Base-by-base conservation (phyloP, 2,888 invertebrate genomes). In the Ommatoiulus sabulosus region DNA sequence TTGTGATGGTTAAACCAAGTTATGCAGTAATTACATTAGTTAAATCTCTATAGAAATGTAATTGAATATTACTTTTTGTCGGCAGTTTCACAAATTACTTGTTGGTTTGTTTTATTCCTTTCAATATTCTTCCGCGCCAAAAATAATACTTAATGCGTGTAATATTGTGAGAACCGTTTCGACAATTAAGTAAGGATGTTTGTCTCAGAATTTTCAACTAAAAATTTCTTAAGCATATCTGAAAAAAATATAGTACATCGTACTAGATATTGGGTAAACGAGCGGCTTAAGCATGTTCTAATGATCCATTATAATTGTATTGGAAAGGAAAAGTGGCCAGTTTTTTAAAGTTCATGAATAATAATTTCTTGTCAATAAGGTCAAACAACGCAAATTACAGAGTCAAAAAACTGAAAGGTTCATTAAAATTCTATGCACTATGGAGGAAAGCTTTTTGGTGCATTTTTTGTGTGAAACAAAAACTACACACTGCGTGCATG, bases 321-420 rank as follows among this genome's bases (percentile, higher is more conserved):
- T 15, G 80, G 35, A 80, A 80, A 80, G 5, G 80, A 80, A 80
- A 80, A 80, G 35, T 80, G 35, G 80, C 15, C 80, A 80, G 80
- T 80, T 80, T 80, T n/a, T 12, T 20, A 20, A 63, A 20, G 52
- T 17, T 52, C 52, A 52, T 52, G 52, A 52, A 63, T 20, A 63
- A 20, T 24, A 80, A 80, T 80, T 80, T 80, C 35, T 80, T 35
- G 80, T 80, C 80, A 80, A 80, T 80, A 35, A 80, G 80, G 80
- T 80, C 80, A 80, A 80, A 80, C 80, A 80, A 35, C 12, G 24
- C 10, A 35, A 80, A 35, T 80, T 35, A 80, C 35, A 15, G 24
- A 24, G 80, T 80, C 10, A 12, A 80, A 35, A 80, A 35, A 15
- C 35, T 35, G 7, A 80, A 15, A 80, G 15, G 80, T 15, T 35